phyloP scores from a whole-genome alignment of 2,797 vertebrate genomes.

The Poliocrania exsul region DNA sequence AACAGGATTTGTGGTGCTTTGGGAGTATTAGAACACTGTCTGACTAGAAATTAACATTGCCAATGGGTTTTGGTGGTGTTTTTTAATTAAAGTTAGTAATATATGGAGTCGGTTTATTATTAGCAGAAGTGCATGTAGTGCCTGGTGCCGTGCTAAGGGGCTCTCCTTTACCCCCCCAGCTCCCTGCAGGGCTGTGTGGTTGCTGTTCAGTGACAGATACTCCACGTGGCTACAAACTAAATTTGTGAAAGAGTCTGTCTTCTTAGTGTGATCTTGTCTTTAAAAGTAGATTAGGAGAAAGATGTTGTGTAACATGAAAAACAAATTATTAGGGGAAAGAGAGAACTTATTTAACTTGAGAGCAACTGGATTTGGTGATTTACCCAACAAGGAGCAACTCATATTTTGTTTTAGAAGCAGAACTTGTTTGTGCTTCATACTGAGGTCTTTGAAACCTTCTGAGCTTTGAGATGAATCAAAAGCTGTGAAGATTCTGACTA shows the following conservation, averaged over 20 bases:
- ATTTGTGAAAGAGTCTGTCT: neutral
- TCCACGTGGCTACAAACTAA: neutral
- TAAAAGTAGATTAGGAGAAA: neutral
- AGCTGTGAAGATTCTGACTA: neutral
- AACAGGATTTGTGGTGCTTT: neutral
- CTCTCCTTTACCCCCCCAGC: fast-evolving
- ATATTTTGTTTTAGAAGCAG: neutral
- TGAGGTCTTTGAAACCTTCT: neutral
- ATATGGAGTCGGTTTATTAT: fast-evolving
- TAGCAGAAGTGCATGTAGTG: neutral
- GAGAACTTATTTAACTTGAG: neutral
- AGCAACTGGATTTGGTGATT: neutral
- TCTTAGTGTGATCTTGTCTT: neutral
- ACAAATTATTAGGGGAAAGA: neutral
- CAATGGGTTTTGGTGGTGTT: fast-evolving
- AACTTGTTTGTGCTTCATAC: neutral
- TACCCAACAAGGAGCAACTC: neutral
- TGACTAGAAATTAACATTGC: neutral
- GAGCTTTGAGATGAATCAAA: constrained; percentile 4
- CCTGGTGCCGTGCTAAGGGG: fast-evolving
- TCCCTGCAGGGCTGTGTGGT: neutral
- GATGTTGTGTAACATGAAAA: neutral
- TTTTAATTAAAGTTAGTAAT: no score
- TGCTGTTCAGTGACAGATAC: neutral
- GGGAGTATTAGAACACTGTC: neutral